phyloP scores from a whole-genome alignment of 2,888 invertebrate species.

The Caradrina clavipalpis region DNA sequence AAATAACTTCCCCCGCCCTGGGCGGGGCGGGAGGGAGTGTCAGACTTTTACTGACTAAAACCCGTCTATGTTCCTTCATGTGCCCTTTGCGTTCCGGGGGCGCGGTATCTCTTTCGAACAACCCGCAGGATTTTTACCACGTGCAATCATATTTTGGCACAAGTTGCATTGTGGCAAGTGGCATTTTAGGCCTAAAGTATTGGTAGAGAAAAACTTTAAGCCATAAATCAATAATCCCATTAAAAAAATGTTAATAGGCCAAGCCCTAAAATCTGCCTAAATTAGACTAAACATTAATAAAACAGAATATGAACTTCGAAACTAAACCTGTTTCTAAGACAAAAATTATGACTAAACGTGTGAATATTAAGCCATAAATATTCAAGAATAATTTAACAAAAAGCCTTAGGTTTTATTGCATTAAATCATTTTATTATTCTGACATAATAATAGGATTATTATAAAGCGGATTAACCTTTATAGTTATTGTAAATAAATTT shows the following conservation, averaged over 20 bases:
- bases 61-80: too few species aligned
- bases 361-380: constrained; percentile 50
- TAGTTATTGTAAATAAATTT: constrained; percentile 1
- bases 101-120: too few species aligned
- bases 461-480: constrained; percentile 16
- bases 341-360: constrained; percentile 17
- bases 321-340: constrained; percentile 11
- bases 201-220: background rate
- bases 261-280: constrained; percentile 4
- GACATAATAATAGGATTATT: constrained; percentile 34
- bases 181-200: background rate
- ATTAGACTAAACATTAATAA: constrained; percentile 8
- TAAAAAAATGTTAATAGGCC: constrained; percentile 1
- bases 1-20: too few species aligned
- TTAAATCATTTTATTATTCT: constrained; percentile 37
- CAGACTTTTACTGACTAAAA: too few species aligned
- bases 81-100: too few species aligned
- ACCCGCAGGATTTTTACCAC: too few species aligned
- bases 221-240: background rate
- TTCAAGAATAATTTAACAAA: constrained; percentile 29
- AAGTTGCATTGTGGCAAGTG: too few species aligned
- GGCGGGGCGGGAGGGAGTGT: too few species aligned
- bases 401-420: constrained; percentile 39
- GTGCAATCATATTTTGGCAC: background rate
- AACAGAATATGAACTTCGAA: background rate